Evolutionary conservation across 1,140 invertebrate genomes (phyloP).

Genomic region (Neoseiulus cucumeris): DNA sequence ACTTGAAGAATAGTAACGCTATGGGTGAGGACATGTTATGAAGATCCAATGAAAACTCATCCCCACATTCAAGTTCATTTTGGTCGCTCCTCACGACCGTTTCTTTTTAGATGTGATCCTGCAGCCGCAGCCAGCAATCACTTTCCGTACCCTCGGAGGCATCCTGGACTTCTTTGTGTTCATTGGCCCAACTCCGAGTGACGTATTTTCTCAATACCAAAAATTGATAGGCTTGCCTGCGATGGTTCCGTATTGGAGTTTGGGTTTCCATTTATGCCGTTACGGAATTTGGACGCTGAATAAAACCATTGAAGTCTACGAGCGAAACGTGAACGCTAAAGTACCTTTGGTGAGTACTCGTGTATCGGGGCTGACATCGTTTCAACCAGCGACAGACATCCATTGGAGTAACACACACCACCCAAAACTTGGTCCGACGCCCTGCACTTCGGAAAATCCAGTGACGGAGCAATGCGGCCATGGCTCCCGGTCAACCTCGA

Average conservation of each 20-base stretch:
- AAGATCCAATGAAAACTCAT: not conserved
- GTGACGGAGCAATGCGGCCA: too few relatives aligned
- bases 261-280: conserved; percentile 35
- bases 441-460: too few relatives aligned
- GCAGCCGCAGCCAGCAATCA: conserved; percentile 19
- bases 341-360: conserved; percentile 27
- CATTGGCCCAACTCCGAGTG: conserved; percentile 19
- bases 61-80: not conserved
- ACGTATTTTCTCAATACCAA: conserved; percentile 20
- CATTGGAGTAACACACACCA: too few relatives aligned
- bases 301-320: conserved; percentile 33
- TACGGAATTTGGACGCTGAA: conserved; percentile 47
- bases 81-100: not conserved
- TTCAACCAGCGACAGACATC: too few relatives aligned
- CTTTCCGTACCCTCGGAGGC: conserved; percentile 19
- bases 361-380: too few relatives aligned
- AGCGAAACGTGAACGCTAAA: conserved; percentile 23
- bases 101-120: conserved; percentile 16
- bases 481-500: too few relatives aligned
- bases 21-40: conserved; percentile 47
- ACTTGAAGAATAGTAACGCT: conserved; percentile 57
- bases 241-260: conserved; percentile 32
- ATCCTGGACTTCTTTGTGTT: conserved; percentile 21
- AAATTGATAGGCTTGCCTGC: conserved; percentile 22
- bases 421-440: too few relatives aligned